These are phyloP conservation scores for Alectoris magna DNA, from an alignment of 2,797 vertebrate species.

Conservation along the genomic window DNA sequence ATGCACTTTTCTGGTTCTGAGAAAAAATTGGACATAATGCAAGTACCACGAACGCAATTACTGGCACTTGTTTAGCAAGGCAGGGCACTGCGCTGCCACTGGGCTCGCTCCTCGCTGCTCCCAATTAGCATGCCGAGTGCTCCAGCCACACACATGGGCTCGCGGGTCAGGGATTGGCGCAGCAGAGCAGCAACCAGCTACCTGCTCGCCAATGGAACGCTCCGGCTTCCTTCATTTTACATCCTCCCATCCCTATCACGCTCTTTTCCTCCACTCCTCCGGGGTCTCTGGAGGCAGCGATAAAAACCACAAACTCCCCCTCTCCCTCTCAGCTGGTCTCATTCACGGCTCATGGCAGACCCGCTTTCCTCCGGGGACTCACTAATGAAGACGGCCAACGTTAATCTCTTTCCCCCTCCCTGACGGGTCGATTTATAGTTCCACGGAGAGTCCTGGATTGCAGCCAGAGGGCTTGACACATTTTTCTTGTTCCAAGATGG, in stretches of 20 bases:
- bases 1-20: conserved; percentile 76
- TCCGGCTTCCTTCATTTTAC: conserved; percentile 71
- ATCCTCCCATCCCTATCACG: conserved; percentile 71
- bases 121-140: conserved; percentile 84
- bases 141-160: conserved; percentile 79
- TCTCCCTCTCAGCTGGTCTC: conserved; percentile 77
- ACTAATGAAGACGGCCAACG: conserved; percentile 86
- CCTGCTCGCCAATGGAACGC: conserved; percentile 70
- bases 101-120: conserved; percentile 78
- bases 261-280: conserved; percentile 66
- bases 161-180: conserved; percentile 76
- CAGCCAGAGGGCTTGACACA: conserved; percentile 83
- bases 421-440: conserved; percentile 87
- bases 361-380: conserved; percentile 78
- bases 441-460: conserved; percentile 82
- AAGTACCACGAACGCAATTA: conserved; percentile 76
- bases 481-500: conserved; percentile 75
- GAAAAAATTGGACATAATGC: conserved; percentile 78
- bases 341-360: conserved; percentile 80
- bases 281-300: conserved; percentile 73
- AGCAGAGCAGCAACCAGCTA: conserved; percentile 69
- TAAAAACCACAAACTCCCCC: conserved; percentile 65
- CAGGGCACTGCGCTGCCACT: conserved; percentile 74
- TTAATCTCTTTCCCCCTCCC: conserved; percentile 84
- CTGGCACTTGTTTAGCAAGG: conserved; percentile 76